Evolutionary conservation across 2,888 invertebrate genomes (phyloP), one percentile per base, ranked within the genome.

Genomic region (Mythimna impura): DNA sequence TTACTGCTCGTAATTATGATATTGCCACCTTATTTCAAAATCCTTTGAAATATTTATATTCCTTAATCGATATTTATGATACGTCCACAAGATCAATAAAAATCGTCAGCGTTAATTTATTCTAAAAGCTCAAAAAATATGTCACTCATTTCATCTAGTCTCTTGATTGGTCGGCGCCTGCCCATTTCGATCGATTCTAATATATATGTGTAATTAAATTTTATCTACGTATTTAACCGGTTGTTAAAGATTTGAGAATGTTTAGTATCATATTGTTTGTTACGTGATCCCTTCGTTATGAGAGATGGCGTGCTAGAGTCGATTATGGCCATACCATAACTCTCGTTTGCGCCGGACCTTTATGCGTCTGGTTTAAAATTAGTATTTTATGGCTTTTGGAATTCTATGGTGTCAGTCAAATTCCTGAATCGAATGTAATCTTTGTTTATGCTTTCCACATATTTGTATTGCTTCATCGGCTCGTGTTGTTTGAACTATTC

Each of bases 341-440:
- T 89, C 89, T 90, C 84, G 89, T 89, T 89, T 87, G 86, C 82
- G 86, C 82, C 87, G 82, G 83, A 85, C 84, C 84, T 88, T 85
- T 89, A 89, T 87, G 85, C 88, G 88, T 89, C 87, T 87, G 87
- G 86, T 88, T 89, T 88, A 87, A 89, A 88, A 89, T 88, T 87
- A 87, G 88, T 89, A 87, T 89, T 90, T 86, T 87, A 89, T 87
- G 77, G 82, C 78, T 82, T 87, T 87, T 83, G 80, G 82, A 74
- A 78, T 84, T 86, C 71, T 85, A 89, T 85, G 78, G 83, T 84
- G 84, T 81, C 85, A 80, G 78, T 82, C 74, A 79, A 79, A 83
- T 81, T 80, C 80, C 72, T 82, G 76, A 81, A 80, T 80, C 71
- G 68, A 77, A 78, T 71, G 68, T 77, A 52, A 68, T 69, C 70